Base-by-base conservation (phyloP, 2,113 vertebrate genomes). In the Aegithalos caudatus region DNA sequence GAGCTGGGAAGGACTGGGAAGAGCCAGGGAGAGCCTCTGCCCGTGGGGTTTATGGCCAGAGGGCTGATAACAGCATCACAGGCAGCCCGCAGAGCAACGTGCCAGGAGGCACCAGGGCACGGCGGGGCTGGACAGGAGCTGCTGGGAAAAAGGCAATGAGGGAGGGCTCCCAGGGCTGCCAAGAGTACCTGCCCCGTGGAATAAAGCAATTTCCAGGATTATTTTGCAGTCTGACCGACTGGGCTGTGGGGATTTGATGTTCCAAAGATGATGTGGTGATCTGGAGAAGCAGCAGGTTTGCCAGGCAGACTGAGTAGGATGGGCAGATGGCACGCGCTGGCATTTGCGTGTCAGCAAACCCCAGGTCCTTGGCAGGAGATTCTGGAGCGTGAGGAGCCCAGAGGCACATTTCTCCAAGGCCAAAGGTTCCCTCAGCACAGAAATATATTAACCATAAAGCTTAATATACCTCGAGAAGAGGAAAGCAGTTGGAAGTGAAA, bases 371-470 rank as follows among this genome's bases (percentile, higher is more conserved):
- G 80, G 76, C 86, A 91, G 40, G 65, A 88, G 65, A 21, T 91
- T n/a, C 35, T 47, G 31, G 57, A 77, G 35, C 0, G 0, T 74
- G 65, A 95, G 51, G 37, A 91, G 38, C 81, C 78, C 76, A 76
- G 23, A 82, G 56, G 13, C 40, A 81, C 48, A 21, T 44, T 86
- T 91, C 53, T 76, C 40, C 53, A 53, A 47, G 86, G 57, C 66
- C 77, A 94, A 72, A 95, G 66, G 61, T 91, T 86, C 51, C 72
- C 69, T 88, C 74, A 86, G 37, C 61, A 67, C 11, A 76, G 33
- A 91, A 84, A 78, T 79, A 76, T 8, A 76, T 78, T 78, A 81
- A 60, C 56, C 78, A 74, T 71, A 88, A 60, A 76, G 60, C 31
- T 69, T 78, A 69, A 84, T 72, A 83, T 35, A 72, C 16, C 12